Conservation (phyloP, 2,888 invertebrate species). For the Amphipoea oculea region DNA sequence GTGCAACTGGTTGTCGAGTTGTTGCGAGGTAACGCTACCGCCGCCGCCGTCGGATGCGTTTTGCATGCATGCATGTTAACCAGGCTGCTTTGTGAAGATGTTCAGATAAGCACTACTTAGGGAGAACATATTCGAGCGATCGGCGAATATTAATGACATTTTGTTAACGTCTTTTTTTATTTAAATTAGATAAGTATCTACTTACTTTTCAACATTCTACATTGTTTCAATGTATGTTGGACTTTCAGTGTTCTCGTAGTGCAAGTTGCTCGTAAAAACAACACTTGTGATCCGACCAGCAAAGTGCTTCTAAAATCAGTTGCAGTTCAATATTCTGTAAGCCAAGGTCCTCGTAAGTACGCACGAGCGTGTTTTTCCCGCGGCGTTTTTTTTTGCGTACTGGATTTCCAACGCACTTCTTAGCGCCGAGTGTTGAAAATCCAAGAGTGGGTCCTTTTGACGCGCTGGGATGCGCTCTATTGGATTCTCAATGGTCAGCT, state of each 20-base stretch:
- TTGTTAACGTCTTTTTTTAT: neutral
- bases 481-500: too few relatives aligned
- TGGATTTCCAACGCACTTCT: too few relatives aligned
- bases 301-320: neutral
- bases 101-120: constrained; percentile 22
- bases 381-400: too few relatives aligned
- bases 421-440: too few relatives aligned
- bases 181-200: neutral
- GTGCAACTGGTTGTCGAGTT: constrained; percentile 54
- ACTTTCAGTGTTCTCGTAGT: neutral
- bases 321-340: neutral
- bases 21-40: constrained; percentile 24
- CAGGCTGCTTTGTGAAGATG: constrained; percentile 39
- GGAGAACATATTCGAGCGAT: neutral
- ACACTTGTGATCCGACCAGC: neutral
- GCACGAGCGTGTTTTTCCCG: too few relatives aligned
- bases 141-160: neutral
- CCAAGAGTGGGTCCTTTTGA: too few relatives aligned
- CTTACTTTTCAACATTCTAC: too few relatives aligned
- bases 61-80: constrained; percentile 54
- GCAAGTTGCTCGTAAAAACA: constrained; percentile 7
- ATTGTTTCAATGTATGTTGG: neutral
- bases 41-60: constrained; percentile 27
- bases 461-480: too few relatives aligned
- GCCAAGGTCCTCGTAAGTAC: too few relatives aligned